Conservation (phyloP, 1,140 invertebrate species). For the Drosophila pachea region DNA sequence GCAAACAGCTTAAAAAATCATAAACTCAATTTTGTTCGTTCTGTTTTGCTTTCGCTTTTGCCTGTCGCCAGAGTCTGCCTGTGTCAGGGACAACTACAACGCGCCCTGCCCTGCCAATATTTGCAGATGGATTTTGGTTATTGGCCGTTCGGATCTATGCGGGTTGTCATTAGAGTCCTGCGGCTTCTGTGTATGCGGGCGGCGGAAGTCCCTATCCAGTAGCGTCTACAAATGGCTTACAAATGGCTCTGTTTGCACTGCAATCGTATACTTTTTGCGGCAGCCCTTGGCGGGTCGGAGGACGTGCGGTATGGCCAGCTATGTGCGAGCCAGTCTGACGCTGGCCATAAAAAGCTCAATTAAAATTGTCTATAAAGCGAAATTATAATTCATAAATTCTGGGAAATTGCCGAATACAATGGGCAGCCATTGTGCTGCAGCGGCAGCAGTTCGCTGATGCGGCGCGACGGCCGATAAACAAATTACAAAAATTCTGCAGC, state of each 20-base stretch:
- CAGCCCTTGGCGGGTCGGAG: constrained; percentile 16
- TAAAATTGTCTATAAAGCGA: constrained; percentile 76
- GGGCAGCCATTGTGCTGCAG: constrained; percentile 46
- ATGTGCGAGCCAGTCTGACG: background rate
- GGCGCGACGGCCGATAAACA: constrained; percentile 47
- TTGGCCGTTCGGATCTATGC: constrained; percentile 31
- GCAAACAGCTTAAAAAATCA: constrained; percentile 77
- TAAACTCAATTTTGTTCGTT: constrained; percentile 52
- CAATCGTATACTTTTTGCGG: constrained; percentile 54
- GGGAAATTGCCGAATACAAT: constrained; percentile 76
- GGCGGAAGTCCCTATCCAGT: constrained; percentile 48
- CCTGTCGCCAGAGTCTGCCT: too few species aligned
- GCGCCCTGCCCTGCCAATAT: constrained; percentile 49
- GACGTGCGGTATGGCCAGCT: background rate
- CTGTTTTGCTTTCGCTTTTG: background rate
- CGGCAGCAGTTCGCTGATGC: background rate
- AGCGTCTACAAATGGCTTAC: constrained; percentile 65
- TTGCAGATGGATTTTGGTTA: constrained; percentile 67
- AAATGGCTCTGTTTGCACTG: constrained; percentile 67
- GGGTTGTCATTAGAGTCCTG: constrained; percentile 24
- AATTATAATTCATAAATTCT: constrained; percentile 78
- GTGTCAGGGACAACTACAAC: constrained; percentile 28
- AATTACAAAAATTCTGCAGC: constrained; percentile 60
- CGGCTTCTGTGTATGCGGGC: constrained; percentile 21
- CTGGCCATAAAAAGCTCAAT: constrained; percentile 73